A percentile compares a stretch with the other conserved stretches of the same genome.
These are phyloP conservation scores for Standfussiana lucernea DNA, from an alignment of 2,888 invertebrate genomes.

Conservation along the genomic window DNA sequence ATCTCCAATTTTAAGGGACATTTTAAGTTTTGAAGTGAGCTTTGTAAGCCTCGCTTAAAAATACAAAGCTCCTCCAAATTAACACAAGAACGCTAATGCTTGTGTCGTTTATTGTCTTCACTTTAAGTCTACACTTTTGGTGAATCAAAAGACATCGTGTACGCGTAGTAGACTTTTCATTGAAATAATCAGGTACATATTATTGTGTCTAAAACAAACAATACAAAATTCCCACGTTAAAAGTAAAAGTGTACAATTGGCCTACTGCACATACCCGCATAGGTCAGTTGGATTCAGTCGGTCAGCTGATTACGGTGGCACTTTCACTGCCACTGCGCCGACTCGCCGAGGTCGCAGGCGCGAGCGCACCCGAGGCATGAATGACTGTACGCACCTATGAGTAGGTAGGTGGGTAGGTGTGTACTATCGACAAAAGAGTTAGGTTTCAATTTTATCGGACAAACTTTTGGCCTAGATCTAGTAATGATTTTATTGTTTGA, in stretches of 20 bases:
- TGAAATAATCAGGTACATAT: neutral
- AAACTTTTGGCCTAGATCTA: neutral
- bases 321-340: constrained; percentile 69
- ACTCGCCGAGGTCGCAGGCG: constrained; percentile 63
- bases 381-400: constrained; percentile 33
- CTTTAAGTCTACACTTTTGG: neutral
- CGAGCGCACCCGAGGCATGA: constrained; percentile 58
- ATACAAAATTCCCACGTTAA: constrained; percentile 10
- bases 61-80: neutral
- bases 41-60: neutral
- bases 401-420: neutral
- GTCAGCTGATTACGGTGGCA: constrained; percentile 67
- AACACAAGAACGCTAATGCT: neutral
- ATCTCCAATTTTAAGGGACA: neutral
- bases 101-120: neutral
- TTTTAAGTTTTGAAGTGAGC: neutral
- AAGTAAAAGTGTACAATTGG: constrained; percentile 36
- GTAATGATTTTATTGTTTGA: neutral
- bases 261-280: constrained; percentile 40
- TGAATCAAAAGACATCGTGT: neutral
- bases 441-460: neutral
- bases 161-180: neutral
- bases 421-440: constrained; percentile 11
- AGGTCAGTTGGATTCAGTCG: constrained; percentile 41
- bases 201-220: neutral